Conservation (phyloP, 2,797 vertebrate genomes). For the Danio tinwini region DNA sequence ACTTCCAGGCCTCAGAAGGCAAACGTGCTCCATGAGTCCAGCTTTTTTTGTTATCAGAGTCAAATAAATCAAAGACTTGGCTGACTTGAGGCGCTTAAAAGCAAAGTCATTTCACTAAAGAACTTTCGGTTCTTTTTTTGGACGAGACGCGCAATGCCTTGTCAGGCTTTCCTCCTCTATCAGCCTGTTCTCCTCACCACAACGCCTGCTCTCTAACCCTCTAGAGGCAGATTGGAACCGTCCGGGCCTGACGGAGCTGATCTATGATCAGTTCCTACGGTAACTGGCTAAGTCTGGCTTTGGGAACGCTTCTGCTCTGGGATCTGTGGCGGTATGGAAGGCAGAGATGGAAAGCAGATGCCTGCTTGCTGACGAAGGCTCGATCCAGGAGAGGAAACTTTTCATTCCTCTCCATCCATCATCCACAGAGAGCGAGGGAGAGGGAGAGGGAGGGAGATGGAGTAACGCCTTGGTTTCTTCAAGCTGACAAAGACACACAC, state of each 20-base stretch:
- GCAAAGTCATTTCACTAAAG: conserved; percentile 35
- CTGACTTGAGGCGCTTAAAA: conserved; percentile 27
- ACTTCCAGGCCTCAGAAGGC: conserved; percentile 29
- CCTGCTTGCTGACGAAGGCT: conserved; percentile 70
- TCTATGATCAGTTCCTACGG: conserved; percentile 30
- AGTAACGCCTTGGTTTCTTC: conserved; percentile 77
- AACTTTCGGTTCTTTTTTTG: conserved; percentile 36
- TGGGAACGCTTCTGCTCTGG: conserved; percentile 14
- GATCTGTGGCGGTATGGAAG: conserved; percentile 56
- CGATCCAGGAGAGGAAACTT: conserved; percentile 80
- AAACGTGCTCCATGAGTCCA: background rate
- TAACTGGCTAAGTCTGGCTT: conserved; percentile 5
- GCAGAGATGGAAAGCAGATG: conserved; percentile 81
- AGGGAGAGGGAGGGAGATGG: conserved; percentile 65
- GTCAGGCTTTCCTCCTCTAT: conserved; percentile 22
- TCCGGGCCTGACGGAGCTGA: conserved; percentile 5
- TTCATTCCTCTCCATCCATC: conserved; percentile 81
- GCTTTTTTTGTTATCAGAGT: conserved; percentile 15
- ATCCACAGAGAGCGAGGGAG: conserved; percentile 57
- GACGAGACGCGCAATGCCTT: conserved; percentile 19
- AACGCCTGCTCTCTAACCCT: background rate
- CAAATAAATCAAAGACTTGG: conserved; percentile 43
- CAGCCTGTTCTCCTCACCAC: conserved; percentile 32
- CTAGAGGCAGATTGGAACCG: background rate
- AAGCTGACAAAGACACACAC: conserved; percentile 61